Evolutionary conservation across 1,140 invertebrate genomes (phyloP).

Genomic region (Drosophila pachea): DNA sequence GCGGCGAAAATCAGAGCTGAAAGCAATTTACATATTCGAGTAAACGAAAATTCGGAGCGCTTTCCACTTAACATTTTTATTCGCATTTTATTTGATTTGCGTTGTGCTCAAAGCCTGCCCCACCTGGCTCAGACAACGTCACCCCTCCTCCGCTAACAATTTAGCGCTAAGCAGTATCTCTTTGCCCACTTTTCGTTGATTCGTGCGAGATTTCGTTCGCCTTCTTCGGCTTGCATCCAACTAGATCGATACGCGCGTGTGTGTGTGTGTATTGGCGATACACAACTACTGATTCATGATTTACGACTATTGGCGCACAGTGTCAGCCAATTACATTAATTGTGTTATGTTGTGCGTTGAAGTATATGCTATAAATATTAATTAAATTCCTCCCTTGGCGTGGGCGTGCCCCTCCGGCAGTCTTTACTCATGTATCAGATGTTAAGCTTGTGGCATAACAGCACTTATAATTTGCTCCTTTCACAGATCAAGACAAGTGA

Average conservation of each 20-base stretch:
- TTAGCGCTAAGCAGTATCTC: slow-evolving; percentile 1
- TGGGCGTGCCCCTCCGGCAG: neutral
- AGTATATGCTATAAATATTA: slow-evolving; percentile 12
- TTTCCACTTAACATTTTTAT: slow-evolving; percentile 60
- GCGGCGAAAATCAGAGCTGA: slow-evolving; percentile 45
- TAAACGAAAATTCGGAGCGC: slow-evolving; percentile 41
- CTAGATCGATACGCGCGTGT: slow-evolving; percentile 41
- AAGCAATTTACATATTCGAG: slow-evolving; percentile 60
- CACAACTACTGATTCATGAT: slow-evolving; percentile 32
- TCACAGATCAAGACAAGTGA: neutral
- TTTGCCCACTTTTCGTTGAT: slow-evolving; percentile 47
- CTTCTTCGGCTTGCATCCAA: slow-evolving; percentile 10
- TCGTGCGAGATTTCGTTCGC: slow-evolving; percentile 20
- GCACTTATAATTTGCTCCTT: neutral
- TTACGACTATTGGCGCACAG: slow-evolving; percentile 43
- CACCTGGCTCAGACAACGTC: neutral
- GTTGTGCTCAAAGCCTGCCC: slow-evolving; percentile 33
- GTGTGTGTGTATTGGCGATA: neutral
- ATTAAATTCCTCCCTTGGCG: slow-evolving; percentile 4
- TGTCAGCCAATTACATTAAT: slow-evolving; percentile 50
- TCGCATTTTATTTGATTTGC: slow-evolving; percentile 66
- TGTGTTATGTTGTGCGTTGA: slow-evolving; percentile 18
- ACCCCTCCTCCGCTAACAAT: too few relatives aligned
- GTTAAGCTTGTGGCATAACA: neutral
- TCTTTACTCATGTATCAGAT: neutral